Evolutionary conservation across 2,888 invertebrate genomes (phyloP), one percentile per base, ranked within the genome.

Genomic region (Cataglyphis livida): DNA sequence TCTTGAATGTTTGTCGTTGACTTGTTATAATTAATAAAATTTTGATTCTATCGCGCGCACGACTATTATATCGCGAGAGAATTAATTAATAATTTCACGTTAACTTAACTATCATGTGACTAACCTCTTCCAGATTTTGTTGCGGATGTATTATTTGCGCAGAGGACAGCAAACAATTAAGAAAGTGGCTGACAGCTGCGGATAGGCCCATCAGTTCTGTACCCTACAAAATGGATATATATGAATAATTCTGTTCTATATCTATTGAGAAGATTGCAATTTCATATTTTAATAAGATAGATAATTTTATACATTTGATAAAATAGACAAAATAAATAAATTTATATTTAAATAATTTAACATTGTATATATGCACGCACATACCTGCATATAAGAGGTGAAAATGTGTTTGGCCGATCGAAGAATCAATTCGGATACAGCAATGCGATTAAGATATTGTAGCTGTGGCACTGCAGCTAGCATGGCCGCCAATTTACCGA

Each of bases 371-470:
- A 51, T 44, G 15, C 5, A 44, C 18, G 18, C 15, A 44, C 44
- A 44, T 44, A 44, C 97, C 96, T 99, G 99, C 95, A 99, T 96
- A 93, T 98, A 99, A 0, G 96, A 95, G 59, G 98, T 98, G 95
- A 99, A 99, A 87, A 99, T 96, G 94, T 99, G 99, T 95, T 99
- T 99, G 48, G 98, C 97, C 57, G 98, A 97, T 61, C 99, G 96
- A 85, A 98, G 96, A 76, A 99, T 95, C 84, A 99, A 95, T 94
- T 99, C 99, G n/a, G 96, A 96, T 6, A 98, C 96, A 65, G 98
- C 98, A 92, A 99, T 98, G 87, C 97, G 97, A 95, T 99, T 97
- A 84, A 98, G 95, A 95, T 99, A 99, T 87, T 97, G 96, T 81
- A 99, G 96, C 87, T 97, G 96, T 82, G 97, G 96, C 92, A 98